phyloP scores from a whole-genome alignment of 64 coral and sea anemone genomes.

The Actinia tenebrosa region DNA sequence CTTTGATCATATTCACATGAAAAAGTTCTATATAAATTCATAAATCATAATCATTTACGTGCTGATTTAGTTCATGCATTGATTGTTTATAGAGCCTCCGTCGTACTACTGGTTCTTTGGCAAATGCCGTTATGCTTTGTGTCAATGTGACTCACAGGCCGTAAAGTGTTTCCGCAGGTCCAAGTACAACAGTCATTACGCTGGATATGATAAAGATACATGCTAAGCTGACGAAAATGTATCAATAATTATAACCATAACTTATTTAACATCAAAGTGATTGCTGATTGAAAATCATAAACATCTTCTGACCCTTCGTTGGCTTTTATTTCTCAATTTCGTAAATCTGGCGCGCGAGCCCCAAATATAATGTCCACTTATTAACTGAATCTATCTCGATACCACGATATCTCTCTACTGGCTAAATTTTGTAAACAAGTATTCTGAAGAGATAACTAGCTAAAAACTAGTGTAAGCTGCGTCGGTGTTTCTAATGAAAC shows the following conservation, averaged over 20 bases:
- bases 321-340: no score
- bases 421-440: no score
- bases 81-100: neutral
- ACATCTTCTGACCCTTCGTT: no score
- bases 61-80: neutral
- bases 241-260: neutral
- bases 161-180: constrained; percentile 37
- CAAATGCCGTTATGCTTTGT: constrained; percentile 45
- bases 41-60: neutral
- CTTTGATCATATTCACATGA: no score
- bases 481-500: no score
- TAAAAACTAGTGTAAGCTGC: no score
- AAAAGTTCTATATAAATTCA: neutral
- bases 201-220: neutral
- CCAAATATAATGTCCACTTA: no score
- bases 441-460: no score
- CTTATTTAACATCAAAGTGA: neutral
- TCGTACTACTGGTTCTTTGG: constrained; percentile 52
- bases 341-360: no score
- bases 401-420: no score
- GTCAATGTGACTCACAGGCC: constrained; percentile 43
- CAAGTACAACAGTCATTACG: constrained; percentile 21
- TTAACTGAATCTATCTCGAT: no score
- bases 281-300: no score
- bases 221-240: neutral